Evolutionary conservation across 2,797 vertebrate genomes (phyloP), one percentile per base, ranked within the genome.

Genomic region (Enteromius unitaeniatus): DNA sequence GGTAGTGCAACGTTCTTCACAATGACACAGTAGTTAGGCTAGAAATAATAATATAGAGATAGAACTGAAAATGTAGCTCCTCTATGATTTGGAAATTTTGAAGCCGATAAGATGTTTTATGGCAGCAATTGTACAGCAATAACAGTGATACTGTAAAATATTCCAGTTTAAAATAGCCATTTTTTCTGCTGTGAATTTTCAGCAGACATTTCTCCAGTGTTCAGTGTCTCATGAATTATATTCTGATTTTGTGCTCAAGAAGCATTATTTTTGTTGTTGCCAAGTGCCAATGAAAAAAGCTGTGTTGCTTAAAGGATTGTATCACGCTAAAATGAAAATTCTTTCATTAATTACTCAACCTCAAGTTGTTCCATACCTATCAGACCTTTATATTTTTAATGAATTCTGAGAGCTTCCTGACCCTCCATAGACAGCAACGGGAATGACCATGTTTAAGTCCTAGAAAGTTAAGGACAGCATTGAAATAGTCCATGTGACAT

Each of bases 1-100:
- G 93, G 90, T 87, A 47, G 34, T 37, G 11, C 60, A 19, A 19
- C 1, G 3, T 47, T 47, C 45, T 69, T 60, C 51, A 31, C 37
- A 42, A 2, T 21, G 19, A 37, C 31, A 0, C 31, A 9, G 19
- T 4, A 10, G 6, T 77, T 49, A 72, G 3, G 9, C 51, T 17
- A 37, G 13, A 55, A 55, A 68, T 37, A 21, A 68, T 37, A 37
- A 53, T 53, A 53, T 10, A 42, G 37, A 40, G 37, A 40, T 40
- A 40, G 8, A 42, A 42, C 40, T 9, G 15, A 4, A 51, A 73
- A 34, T 8, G n/a, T 15, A 37, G 53, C 10, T n/a, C 21, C 11
- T 34, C 31, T 40, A 23, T 11, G 19, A 37, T 55, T 75, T 9
- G 0, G 31, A 34, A 4, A 74, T 14, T 26, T 26, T 62, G 23